Evolutionary conservation across 2,113 vertebrate genomes (phyloP).

Genomic region (Anoura caudifer): DNA sequence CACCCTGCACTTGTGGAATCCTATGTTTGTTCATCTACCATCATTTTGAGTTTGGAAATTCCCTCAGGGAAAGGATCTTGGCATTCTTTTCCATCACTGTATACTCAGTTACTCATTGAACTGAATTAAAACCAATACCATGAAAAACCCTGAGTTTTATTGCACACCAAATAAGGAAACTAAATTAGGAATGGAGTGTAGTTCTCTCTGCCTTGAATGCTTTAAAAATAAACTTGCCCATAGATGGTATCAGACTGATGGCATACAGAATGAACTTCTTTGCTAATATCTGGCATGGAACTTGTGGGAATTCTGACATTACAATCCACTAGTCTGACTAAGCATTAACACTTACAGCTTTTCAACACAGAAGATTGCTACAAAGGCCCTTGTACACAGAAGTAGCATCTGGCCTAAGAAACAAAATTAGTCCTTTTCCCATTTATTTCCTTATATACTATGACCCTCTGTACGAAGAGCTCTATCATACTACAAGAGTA

Average conservation of each 20-base stretch:
- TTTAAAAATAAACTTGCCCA: background rate
- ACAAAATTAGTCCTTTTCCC: background rate
- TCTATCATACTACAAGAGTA: background rate
- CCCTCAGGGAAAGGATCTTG: background rate
- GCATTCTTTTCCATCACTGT: background rate
- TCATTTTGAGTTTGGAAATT: background rate
- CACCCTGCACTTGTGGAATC: background rate
- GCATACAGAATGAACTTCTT: background rate
- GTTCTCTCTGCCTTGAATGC: background rate
- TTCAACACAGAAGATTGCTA: slow-evolving; percentile 14
- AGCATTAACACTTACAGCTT: slow-evolving; percentile 23
- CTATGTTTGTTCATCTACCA: background rate
- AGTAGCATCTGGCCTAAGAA: background rate
- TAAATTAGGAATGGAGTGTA: background rate
- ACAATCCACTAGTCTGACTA: background rate
- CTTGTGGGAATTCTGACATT: background rate
- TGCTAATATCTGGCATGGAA: background rate
- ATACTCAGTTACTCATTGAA: background rate
- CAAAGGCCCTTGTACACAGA: background rate
- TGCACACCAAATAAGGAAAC: background rate
- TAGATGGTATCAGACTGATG: background rate
- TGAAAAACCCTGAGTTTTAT: background rate
- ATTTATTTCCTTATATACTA: background rate
- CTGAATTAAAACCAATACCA: background rate
- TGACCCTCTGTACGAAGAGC: background rate